Conservation (phyloP, 2,113 vertebrate species). For the Tretioscincus oriximinensis region DNA sequence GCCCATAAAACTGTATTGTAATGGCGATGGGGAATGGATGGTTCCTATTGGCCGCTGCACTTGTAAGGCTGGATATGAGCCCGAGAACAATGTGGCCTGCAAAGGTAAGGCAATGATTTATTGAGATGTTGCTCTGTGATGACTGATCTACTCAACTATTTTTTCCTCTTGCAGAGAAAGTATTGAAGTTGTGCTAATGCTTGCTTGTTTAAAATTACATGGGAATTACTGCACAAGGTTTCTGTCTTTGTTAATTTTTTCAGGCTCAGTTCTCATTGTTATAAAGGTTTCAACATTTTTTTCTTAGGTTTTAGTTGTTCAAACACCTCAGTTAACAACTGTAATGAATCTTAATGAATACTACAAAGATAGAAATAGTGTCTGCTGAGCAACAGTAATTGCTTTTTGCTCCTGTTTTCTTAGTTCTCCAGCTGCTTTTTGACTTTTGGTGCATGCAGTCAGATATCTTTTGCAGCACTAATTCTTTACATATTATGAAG, state of each 20-base stretch:
- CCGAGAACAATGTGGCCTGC: conserved; percentile 91
- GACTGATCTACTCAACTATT: background rate
- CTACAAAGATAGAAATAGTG: background rate
- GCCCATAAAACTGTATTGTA: conserved; percentile 98
- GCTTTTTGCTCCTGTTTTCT: background rate
- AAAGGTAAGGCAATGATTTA: conserved; percentile 78
- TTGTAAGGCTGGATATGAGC: conserved; percentile 94
- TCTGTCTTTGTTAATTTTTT: background rate
- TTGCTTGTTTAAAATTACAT: background rate
- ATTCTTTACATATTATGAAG: too few species aligned
- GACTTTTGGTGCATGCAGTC: background rate
- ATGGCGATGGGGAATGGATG: conserved; percentile 98
- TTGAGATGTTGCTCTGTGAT: fast-evolving
- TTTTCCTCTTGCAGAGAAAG: background rate
- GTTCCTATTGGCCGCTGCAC: conserved; percentile 97
- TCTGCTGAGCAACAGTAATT: background rate
- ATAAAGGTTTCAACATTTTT: background rate
- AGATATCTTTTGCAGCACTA: too few species aligned
- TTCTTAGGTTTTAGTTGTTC: background rate
- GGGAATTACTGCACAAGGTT: background rate
- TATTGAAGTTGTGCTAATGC: background rate
- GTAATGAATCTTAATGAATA: background rate
- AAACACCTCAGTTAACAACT: background rate
- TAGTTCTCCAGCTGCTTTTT: background rate
- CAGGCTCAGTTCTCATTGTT: background rate